Conservation (phyloP, 1,140 invertebrate genomes). For the Drosophila virilis region DNA sequence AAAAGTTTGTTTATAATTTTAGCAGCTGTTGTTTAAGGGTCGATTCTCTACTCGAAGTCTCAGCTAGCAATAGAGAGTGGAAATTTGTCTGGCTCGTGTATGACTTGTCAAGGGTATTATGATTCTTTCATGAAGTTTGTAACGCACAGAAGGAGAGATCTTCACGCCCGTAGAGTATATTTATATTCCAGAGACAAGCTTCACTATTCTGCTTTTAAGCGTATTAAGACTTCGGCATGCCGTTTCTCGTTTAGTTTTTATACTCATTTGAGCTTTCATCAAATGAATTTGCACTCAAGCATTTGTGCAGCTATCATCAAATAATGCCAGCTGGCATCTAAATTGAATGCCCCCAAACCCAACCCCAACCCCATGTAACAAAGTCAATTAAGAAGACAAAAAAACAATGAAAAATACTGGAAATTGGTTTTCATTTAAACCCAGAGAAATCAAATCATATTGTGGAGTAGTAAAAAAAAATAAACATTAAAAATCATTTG, state of each 20-base stretch:
- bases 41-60: no score
- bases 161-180: no score
- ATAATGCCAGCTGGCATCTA: slow-evolving; percentile 25
- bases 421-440: slow-evolving; percentile 4
- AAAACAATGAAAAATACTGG: slow-evolving; percentile 18
- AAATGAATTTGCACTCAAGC: slow-evolving; percentile 16
- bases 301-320: slow-evolving; percentile 14
- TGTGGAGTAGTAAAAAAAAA: no score
- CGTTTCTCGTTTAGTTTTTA: slow-evolving; percentile 1
- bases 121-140: no score
- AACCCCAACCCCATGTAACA: slow-evolving; percentile 10
- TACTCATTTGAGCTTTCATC: slow-evolving; percentile 22
- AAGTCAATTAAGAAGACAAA: slow-evolving; percentile 32
- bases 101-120: no score
- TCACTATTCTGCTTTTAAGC: no score
- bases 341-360: slow-evolving; percentile 10
- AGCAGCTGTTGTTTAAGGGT: no score
- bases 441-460: not conserved
- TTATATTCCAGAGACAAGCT: no score
- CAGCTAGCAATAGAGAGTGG: no score
- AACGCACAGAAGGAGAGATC: not conserved
- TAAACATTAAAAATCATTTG: no score
- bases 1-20: no score
- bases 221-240: not conserved
- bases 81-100: no score